These are phyloP conservation scores for Betta splendens DNA, from an alignment of 2,797 vertebrate genomes.

Conservation along the genomic window DNA sequence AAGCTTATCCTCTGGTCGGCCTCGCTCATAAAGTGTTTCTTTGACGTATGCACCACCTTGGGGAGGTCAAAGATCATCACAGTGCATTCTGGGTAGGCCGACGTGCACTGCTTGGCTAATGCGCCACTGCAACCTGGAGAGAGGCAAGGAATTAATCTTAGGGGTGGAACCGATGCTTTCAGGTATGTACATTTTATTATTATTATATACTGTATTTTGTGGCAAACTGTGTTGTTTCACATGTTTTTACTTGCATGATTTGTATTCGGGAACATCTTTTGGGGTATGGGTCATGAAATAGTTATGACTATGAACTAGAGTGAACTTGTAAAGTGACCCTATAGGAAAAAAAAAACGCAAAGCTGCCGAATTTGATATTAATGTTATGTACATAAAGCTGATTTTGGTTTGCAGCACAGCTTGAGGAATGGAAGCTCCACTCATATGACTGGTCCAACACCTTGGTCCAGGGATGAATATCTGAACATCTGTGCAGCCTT, in stretches of 20 bases:
- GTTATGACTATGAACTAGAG: conserved; percentile 52
- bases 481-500: neutral
- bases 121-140: conserved; percentile 88
- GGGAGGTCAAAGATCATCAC: conserved; percentile 89
- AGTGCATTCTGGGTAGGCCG: conserved; percentile 81
- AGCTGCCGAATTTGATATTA: conserved; percentile 16
- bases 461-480: conserved; percentile 3
- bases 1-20: conserved; percentile 77
- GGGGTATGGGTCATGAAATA: conserved; percentile 53
- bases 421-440: too few species aligned
- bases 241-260: conserved; percentile 21
- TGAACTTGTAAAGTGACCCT: conserved; percentile 38
- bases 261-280: conserved; percentile 43
- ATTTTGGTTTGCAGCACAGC: too few species aligned
- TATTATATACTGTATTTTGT: too few species aligned
- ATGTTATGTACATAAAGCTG: neutral
- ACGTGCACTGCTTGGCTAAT: conserved; percentile 83
- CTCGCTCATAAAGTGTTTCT: conserved; percentile 74
- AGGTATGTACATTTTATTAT: conserved; percentile 51
- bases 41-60: conserved; percentile 80
- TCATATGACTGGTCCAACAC: neutral
- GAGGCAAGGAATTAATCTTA: conserved; percentile 30
- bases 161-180: conserved; percentile 32
- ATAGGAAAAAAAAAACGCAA: conserved; percentile 18
- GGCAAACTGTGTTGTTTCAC: too few species aligned